A percentile compares a stretch with the other conserved stretches of the same genome.
phyloP scores from a whole-genome alignment of 2,113 vertebrate genomes.

The Chaetodon auriga region DNA sequence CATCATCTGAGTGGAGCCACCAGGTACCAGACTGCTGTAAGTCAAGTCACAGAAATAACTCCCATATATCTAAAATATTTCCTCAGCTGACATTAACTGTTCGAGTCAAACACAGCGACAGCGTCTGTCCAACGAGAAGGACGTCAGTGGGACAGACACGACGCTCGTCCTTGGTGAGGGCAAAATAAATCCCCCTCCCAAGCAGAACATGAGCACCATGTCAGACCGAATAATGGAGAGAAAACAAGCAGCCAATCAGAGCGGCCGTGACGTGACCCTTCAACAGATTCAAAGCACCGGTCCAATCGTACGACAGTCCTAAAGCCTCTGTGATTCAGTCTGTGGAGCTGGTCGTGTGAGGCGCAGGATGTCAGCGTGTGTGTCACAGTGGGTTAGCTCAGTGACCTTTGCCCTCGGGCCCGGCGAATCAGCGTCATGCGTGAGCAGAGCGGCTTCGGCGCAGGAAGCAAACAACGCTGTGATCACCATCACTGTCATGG shows the following conservation, averaged over 20 bases:
- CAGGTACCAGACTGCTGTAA: too few relatives aligned
- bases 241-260: neutral
- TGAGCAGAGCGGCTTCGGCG: constrained; percentile 42
- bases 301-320: too few relatives aligned
- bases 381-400: constrained; percentile 52
- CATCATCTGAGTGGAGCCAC: too few relatives aligned
- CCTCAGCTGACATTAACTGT: too few relatives aligned
- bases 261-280: neutral
- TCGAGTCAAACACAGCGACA: neutral
- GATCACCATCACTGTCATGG: constrained; percentile 52
- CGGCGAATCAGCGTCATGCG: constrained; percentile 34
- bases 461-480: constrained; percentile 49
- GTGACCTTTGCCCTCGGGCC: constrained; percentile 53
- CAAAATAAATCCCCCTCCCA: neutral
- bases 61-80: too few relatives aligned
- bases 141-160: neutral
- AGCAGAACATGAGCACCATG: neutral
- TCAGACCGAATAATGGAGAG: neutral
- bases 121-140: neutral
- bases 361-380: constrained; percentile 26
- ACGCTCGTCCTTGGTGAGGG: neutral
- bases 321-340: neutral
- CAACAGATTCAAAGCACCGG: too few relatives aligned
- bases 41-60: too few relatives aligned
- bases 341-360: constrained; percentile 36